phyloP scores from a whole-genome alignment of 2,888 invertebrate species.

The Rhimphoctona megacephalus region DNA sequence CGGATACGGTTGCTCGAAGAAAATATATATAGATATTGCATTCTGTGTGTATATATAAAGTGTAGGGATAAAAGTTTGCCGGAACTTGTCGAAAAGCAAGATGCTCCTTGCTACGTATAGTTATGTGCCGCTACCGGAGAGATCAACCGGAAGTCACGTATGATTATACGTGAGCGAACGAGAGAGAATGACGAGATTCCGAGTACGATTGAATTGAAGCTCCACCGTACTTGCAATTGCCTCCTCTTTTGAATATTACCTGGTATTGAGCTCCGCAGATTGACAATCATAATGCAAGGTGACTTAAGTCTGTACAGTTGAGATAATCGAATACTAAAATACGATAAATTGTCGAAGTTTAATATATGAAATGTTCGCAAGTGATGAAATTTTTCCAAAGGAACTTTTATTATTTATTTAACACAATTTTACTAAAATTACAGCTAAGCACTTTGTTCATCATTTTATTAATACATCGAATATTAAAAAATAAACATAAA shows the following conservation, averaged over 20 bases:
- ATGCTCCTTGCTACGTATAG: conserved; percentile 35
- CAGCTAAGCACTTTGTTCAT: not conserved
- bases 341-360: not conserved
- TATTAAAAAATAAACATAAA: not conserved
- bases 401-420: not conserved
- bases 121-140: conserved; percentile 5
- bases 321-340: not conserved
- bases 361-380: no score
- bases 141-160: conserved; percentile 63
- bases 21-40: not conserved
- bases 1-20: not conserved
- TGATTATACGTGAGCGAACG: conserved; percentile 38
- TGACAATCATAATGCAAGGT: conserved; percentile 29
- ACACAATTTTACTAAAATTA: not conserved
- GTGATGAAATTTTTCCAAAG: not conserved
- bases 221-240: conserved; percentile 28
- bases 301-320: not conserved
- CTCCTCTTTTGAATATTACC: conserved; percentile 27
- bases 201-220: conserved; percentile 38
- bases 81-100: conserved; percentile 51
- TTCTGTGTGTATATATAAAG: not conserved
- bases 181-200: conserved; percentile 32
- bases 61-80: conserved; percentile 27
- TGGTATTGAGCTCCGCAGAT: conserved; percentile 24
- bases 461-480: not conserved